These are phyloP conservation scores for Podarcis muralis DNA, from an alignment of 2,113 vertebrate species.

Conservation along the genomic window DNA sequence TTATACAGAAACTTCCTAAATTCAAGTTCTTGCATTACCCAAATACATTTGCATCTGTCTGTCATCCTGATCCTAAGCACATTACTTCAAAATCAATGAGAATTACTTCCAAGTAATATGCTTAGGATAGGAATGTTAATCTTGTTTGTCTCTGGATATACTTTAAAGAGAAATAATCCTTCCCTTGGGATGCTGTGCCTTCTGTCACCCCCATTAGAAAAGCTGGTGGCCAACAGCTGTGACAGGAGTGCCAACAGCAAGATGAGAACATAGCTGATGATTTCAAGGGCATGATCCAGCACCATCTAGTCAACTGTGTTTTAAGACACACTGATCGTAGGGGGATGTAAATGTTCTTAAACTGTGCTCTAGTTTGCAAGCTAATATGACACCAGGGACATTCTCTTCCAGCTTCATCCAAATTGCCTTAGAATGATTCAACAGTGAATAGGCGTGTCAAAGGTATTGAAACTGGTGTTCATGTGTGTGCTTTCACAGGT, in stretches of 20 bases:
- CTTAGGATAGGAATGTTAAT: background rate
- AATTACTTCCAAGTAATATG: conserved; percentile 10
- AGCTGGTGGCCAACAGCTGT: background rate
- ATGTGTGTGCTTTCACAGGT: no score
- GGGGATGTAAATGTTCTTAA: background rate
- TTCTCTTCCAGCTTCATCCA: background rate
- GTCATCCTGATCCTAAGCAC: background rate
- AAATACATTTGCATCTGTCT: background rate
- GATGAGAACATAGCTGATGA: background rate
- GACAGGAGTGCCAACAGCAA: background rate
- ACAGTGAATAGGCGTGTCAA: background rate
- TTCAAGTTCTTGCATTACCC: background rate
- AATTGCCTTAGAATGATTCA: background rate
- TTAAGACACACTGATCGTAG: background rate
- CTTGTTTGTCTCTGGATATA: conserved; percentile 12
- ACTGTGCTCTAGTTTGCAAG: background rate
- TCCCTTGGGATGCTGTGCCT: conserved; percentile 17
- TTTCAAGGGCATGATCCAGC: background rate
- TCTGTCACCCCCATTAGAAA: background rate
- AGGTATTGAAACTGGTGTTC: background rate
- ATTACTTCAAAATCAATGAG: conserved; percentile 13
- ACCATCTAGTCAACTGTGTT: background rate
- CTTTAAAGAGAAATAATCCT: conserved; percentile 10
- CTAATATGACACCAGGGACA: background rate
- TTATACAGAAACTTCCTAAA: background rate